These are phyloP conservation scores for Musca domestica DNA, from an alignment of 1,140 invertebrate species.

Conservation along the genomic window DNA sequence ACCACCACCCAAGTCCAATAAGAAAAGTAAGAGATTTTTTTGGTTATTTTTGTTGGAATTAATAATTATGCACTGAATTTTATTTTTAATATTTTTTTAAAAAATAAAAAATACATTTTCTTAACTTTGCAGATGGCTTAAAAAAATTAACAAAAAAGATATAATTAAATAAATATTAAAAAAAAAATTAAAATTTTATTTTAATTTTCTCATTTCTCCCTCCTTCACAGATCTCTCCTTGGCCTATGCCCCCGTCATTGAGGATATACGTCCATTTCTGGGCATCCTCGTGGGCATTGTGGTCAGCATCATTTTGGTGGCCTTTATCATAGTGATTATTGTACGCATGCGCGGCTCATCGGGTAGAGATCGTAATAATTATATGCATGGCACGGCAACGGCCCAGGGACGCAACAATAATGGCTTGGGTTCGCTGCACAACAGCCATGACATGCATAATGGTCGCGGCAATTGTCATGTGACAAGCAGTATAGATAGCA, in stretches of 20 bases:
- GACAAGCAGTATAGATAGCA: slow-evolving; percentile 62
- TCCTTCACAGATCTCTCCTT: slow-evolving; percentile 41
- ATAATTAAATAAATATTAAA: neutral
- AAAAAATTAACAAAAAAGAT: neutral
- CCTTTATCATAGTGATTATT: slow-evolving; percentile 73
- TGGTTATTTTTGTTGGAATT: no score
- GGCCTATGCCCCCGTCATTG: slow-evolving; percentile 55
- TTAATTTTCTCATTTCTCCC: slow-evolving; percentile 1
- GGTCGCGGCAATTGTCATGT: slow-evolving; percentile 55
- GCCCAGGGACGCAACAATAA: slow-evolving; percentile 26
- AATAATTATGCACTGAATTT: no score
- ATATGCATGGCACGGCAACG: slow-evolving; percentile 58
- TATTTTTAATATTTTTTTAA: no score
- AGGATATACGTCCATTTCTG: slow-evolving; percentile 70
- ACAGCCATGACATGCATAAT: slow-evolving; percentile 48
- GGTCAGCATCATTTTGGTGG: slow-evolving; percentile 68
- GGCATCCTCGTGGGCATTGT: slow-evolving; percentile 71
- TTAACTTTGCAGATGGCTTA: neutral
- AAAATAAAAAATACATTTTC: neutral
- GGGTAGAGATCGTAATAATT: slow-evolving; percentile 64
- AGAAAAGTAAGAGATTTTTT: slow-evolving; percentile 24
- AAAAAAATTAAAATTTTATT: neutral
- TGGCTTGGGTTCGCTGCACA: slow-evolving; percentile 40
- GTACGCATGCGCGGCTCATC: slow-evolving; percentile 64
- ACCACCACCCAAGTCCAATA: slow-evolving; percentile 13